Evolutionary conservation across 2,113 vertebrate species (phyloP).

Genomic region (Nymphicus hollandicus): DNA sequence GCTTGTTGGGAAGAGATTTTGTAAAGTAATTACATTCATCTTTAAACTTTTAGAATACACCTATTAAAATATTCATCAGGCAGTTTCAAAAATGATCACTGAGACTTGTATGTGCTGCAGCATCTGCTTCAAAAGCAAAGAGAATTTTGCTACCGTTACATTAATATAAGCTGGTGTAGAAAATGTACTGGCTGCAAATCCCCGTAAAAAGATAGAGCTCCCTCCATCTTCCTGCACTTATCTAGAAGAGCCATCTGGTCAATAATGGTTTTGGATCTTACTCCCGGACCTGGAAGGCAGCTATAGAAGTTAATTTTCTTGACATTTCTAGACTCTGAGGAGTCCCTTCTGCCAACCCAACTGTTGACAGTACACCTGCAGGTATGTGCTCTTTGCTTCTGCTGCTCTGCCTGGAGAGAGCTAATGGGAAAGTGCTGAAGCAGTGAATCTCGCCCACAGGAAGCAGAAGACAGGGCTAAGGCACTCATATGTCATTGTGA

Average conservation of each 20-base stretch:
- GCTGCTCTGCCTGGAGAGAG: not conserved
- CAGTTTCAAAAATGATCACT: not conserved
- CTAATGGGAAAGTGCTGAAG: not conserved
- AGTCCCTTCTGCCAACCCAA: not conserved
- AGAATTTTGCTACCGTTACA: not conserved
- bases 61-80: not conserved
- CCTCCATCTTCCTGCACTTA: not conserved
- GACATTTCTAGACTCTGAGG: not conserved
- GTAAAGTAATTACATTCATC: not conserved
- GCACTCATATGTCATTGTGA: not conserved
- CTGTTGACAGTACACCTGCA: not conserved
- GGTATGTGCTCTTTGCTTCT: not conserved
- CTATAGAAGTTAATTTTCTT: not conserved
- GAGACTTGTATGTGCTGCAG: not conserved
- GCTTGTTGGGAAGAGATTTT: not conserved
- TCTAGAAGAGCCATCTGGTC: not conserved
- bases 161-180: not conserved
- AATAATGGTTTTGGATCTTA: not conserved
- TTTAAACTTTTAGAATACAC: not conserved
- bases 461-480: not conserved
- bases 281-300: not conserved
- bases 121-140: not conserved
- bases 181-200: not conserved
- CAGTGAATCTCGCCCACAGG: rapidly evolving
- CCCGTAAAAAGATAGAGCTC: not conserved